phyloP scores from a whole-genome alignment of 1,140 invertebrate species.

The Hirudo medicinalis region DNA sequence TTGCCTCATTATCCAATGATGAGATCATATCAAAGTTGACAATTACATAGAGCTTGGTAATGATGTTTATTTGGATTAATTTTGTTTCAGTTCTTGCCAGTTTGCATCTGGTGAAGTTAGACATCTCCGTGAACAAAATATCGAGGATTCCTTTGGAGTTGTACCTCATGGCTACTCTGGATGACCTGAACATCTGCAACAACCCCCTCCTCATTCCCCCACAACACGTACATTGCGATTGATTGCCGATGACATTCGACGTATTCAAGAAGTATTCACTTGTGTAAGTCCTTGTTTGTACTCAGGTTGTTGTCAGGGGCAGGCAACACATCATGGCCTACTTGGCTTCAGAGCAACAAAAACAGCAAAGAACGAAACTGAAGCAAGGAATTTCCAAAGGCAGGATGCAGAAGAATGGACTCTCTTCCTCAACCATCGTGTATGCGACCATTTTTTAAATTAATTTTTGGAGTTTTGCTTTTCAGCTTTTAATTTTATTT shows the following conservation, averaged over 20 bases:
- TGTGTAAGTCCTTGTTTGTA: not conserved
- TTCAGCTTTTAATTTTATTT: too few species aligned
- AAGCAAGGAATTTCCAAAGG: not conserved
- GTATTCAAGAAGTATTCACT: not conserved
- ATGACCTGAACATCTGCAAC: slow-evolving; percentile 1
- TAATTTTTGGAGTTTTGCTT: too few species aligned
- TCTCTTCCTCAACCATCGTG: too few species aligned
- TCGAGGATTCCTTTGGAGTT: not conserved
- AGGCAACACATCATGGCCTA: slow-evolving; percentile 9
- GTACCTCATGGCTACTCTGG: not conserved
- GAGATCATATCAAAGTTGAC: not conserved
- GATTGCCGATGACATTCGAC: not conserved
- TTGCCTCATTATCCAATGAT: not conserved
- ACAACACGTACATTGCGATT: not conserved
- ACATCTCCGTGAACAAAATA: slow-evolving; percentile 1
- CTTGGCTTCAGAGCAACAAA: not conserved
- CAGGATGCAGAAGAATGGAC: too few species aligned
- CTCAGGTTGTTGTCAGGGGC: not conserved
- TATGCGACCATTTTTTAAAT: too few species aligned
- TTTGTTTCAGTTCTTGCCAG: not conserved
- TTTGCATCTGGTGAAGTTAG: slow-evolving; percentile 3
- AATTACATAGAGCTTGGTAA: not conserved
- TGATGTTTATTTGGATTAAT: not conserved
- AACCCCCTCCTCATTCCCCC: not conserved
- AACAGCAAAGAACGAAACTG: not conserved